Evolutionary conservation across 1,140 invertebrate species (phyloP), one percentile per base, ranked within the genome.

Genomic region (Sinella curviseta): DNA sequence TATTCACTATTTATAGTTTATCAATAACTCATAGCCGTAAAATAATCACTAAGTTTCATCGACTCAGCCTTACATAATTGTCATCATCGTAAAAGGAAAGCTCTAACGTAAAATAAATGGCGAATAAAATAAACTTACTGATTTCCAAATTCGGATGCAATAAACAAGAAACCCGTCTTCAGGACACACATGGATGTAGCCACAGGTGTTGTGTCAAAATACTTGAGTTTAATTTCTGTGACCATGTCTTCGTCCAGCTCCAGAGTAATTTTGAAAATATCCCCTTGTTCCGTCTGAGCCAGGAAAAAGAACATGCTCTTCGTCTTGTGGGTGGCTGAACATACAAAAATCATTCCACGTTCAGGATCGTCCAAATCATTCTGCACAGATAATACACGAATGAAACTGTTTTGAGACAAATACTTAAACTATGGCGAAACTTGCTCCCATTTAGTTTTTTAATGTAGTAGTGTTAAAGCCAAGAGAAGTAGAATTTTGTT

Each of bases 291-390:
- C 14, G 97, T 91, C 86, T 92, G 91, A 35, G 89, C 88, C 78
- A 91, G 82, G 85, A 90, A 90, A 85, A 90, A 90, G 82, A 89
- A 90, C 86, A 90, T 88, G n/a, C 76, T 96, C 85, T 99, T 99
- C 2, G 98, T 99, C 86, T 99, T 99, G 86, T 99, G 98, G 1
- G 98, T 98, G 1, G 98, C 98, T 75, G 97, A 98, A 86, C 96
- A 98, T 20, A 99, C 97, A 89, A 99, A 98, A 83, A 99, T 98
- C 95, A 99, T 98, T 73, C 97, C 97, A 84, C 97, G 90, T 85
- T 99, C 98, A 30, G 97, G 97, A 89, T 99, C 98, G 89, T 99
- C 98, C n/a, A 99, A 89, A 88, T 99, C 98, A 89, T 99, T 99
- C 90, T 92, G 86, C 57, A 89, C 77, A 80, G 74, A 80, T 80